A percentile compares a stretch with the other conserved stretches of the same genome.
Evolutionary conservation across 1,140 invertebrate species (phyloP).

Genomic region (Drosophila simulans): DNA sequence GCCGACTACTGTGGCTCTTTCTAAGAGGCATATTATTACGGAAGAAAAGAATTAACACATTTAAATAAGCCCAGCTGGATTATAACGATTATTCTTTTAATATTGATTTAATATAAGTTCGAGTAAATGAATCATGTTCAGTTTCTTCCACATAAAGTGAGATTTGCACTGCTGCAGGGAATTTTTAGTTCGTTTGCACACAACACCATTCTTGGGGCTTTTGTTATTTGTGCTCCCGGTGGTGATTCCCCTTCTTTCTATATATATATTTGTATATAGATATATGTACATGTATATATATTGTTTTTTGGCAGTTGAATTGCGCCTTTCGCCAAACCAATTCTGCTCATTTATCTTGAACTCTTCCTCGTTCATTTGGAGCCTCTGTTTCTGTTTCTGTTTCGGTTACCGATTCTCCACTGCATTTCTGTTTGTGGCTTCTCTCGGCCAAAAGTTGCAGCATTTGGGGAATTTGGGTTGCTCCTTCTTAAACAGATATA

Average conservation of each 20-base stretch:
- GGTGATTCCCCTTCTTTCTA: slow-evolving; percentile 5
- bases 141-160: neutral
- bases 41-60: neutral
- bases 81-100: too few species aligned
- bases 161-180: neutral
- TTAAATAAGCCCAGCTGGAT: neutral
- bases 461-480: slow-evolving; percentile 80
- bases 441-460: slow-evolving; percentile 67
- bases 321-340: slow-evolving; percentile 81
- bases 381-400: slow-evolving; percentile 15
- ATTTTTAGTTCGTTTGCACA: slow-evolving; percentile 3
- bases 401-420: slow-evolving; percentile 30
- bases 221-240: slow-evolving; percentile 54
- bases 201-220: slow-evolving; percentile 4
- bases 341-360: slow-evolving; percentile 79
- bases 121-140: neutral
- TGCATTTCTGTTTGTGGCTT: slow-evolving; percentile 25
- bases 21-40: neutral
- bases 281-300: neutral
- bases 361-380: slow-evolving; percentile 75
- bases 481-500: slow-evolving; percentile 58
- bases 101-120: too few species aligned
- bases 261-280: slow-evolving; percentile 10
- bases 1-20: slow-evolving; percentile 59
- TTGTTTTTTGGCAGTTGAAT: slow-evolving; percentile 72